Base-by-base conservation (phyloP, 2,888 invertebrate genomes). In the Papilio gigon region DNA sequence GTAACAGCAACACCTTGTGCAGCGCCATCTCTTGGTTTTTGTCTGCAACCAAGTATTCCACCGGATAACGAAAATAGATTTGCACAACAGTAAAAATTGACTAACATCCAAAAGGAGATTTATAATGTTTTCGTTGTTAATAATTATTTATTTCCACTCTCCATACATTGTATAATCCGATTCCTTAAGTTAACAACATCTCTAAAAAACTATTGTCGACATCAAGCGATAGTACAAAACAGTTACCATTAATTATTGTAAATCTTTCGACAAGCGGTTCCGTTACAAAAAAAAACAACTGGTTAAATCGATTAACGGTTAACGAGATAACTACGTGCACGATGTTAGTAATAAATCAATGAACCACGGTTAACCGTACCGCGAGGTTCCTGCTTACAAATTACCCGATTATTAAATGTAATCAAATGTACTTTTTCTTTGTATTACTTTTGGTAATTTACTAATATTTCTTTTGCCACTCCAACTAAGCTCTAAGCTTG, bases 11-110 rank as follows among this genome's bases (percentile, higher is more conserved):
- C 14, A 87, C 9, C 64, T 77, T 76, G 37, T 81, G 77, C 40
- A 84, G 30, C 82, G 84, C 84, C 90, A 90, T 90, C 75, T 85
- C 81, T 71, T 69, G 37, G 68, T 66, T 25, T 59, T 63, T 70
- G 74, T 73, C 88, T 87, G 82, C 6, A 87, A 88, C 75, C 81
- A 81, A 53, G 71, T 65, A 70, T n/a, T 58, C 60, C 60, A 65
- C 67, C 22, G 17, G n/a, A 22, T 33, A 17, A 35, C 12, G n/a
- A 27, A 30, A 44, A 33, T 12, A 30, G 17, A 25, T 3, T 2
- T 50, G 11, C 50, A 12, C 6, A 8, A 20, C 22, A 11, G 37
- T 20, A 50, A 25, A 37, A 37, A n/a, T 58, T 58, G 22, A 33
- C n/a, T n/a, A n/a, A n/a, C n/a, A n/a, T n/a, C n/a, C n/a, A n/a